These are phyloP conservation scores for Zaprionus lineosus DNA, from an alignment of 2,888 invertebrate genomes.

Conservation along the genomic window DNA sequence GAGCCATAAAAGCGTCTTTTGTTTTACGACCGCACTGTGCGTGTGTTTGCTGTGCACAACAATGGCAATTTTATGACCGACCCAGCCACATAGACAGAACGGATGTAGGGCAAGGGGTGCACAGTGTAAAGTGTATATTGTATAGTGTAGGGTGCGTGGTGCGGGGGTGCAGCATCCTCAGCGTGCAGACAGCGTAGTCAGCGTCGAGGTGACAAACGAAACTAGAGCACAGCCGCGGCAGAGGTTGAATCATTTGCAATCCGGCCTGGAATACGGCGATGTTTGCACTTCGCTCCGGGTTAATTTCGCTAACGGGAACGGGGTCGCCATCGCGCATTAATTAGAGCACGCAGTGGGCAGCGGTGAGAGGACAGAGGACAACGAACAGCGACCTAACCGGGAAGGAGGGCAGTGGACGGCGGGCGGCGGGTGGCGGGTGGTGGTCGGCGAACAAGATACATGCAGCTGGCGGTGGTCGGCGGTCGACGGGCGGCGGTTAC, in stretches of 20 bases:
- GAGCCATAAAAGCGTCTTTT: constrained; percentile 77
- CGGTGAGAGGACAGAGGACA: constrained; percentile 11
- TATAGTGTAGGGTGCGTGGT: too few species aligned
- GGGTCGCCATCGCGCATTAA: constrained; percentile 66
- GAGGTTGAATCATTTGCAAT: constrained; percentile 48
- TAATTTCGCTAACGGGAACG: constrained; percentile 50
- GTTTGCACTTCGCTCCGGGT: constrained; percentile 47
- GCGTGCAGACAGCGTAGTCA: constrained; percentile 2
- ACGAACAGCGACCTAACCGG: constrained; percentile 27
- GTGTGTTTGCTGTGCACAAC: constrained; percentile 73
- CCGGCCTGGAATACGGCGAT: constrained; percentile 28
- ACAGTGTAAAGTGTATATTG: too few species aligned
- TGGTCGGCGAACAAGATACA: too few species aligned
- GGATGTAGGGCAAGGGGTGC: constrained; percentile 17
- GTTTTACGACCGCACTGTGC: constrained; percentile 81
- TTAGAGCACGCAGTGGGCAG: constrained; percentile 66
- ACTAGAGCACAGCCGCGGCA: constrained; percentile 59
- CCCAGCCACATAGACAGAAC: constrained; percentile 40
- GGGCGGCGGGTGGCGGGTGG: background rate
- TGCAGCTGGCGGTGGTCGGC: constrained; percentile 6
- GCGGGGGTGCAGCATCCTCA: background rate
- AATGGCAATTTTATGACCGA: constrained; percentile 71
- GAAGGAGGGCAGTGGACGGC: constrained; percentile 1
- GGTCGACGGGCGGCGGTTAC: constrained; percentile 40
- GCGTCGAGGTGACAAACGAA: constrained; percentile 56